Evolutionary conservation across 2,113 vertebrate species (phyloP), one percentile per base, ranked within the genome.

Genomic region (Nothoprocta perdicaria): DNA sequence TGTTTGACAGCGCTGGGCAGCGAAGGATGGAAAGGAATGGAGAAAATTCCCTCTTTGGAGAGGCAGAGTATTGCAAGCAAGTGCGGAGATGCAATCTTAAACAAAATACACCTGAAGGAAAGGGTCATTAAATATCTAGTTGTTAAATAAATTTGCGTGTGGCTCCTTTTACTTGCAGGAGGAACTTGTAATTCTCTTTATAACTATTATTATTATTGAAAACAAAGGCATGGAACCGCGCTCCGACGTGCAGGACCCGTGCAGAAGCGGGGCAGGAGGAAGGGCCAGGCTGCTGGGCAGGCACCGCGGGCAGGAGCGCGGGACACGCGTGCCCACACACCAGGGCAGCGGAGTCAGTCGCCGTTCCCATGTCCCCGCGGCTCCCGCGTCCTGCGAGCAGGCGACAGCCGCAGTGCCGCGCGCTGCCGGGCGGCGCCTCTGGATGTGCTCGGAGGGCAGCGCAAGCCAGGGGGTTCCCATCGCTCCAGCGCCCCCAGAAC

Each of bases 401-500:
- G 0, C 26, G 58, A 3, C 7, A 38, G 31, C 0, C 6, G 19
- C 12, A 31, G 45, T 27, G 50, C 7, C 2, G 22, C 60, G 92
- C 12, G 18, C 22, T 41, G 74, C 62, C 19, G 19, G 55, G 58
- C 38, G 58, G 38, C 38, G 35, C 29, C 31, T 61, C 40, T 43
- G 41, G 4, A 1, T 6, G 0, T 18, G 72, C 0, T 1, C 24
- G 26, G 24, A 18, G 23, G 6, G 27, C 57, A 33, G 26, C 0
- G n/a, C 9, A 4, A 29, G 17, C 21, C 3, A 17, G 8, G 1
- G 12, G 1, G 0, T 31, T 12, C 50, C n/a, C 10, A 0, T 31
- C 12, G 13, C 23, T 9, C 29, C 33, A 3, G 40, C 45, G 5
- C 22, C 74, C 69, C 21, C 1, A 1, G 15, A 58, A 16, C 8